Evolutionary conservation across 1,140 invertebrate species (phyloP), one percentile per base, ranked within the genome.

Genomic region (Potamilus streckersoni): DNA sequence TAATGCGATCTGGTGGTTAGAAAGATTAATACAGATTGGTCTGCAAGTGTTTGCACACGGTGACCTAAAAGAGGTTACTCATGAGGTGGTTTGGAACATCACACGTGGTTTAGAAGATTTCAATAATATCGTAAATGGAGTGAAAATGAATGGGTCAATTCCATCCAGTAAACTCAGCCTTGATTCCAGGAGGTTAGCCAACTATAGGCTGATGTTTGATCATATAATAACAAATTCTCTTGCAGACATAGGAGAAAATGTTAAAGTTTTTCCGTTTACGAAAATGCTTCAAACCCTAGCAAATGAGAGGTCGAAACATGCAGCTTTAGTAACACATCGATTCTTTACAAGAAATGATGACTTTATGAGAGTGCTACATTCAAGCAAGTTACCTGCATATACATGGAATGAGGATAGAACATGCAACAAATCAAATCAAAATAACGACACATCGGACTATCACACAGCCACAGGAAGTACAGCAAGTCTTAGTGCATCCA

Each of bases 31-130:
- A 2, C 68, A 84, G 14, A 83, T 89, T 58, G 89, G 89, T 1
- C 82, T 90, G 62, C 84, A 87, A 69, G 88, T 90, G 19, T 87
- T 89, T 73, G 87, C 87, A n/a, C 86, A 90, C 75, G 84, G 85
- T 62, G 84, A 86, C 64, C 64, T 86, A 15, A 82, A 84, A 2
- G 80, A 69, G 19, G 59, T 89, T 19, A 84, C 85, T 3, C 84
- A 87, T 23, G 86, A 88, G 76, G 77, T 86, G 55, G 79, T 90
- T 64, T 89, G 89, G 87, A 87, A 85, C 71, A 83, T 90, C 59
- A 82, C 85, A 6, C 78, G 88, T 13, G 89, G 88, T 19, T 67
- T 90, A n/a, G 88, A 90, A 72, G 88, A 90, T 62, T 87, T 88
- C 63, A 90, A 90, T 72, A 84, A 81, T 62, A 85, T 89, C 58